Conservation (phyloP, 2,797 vertebrate genomes). For the Manis javanica region DNA sequence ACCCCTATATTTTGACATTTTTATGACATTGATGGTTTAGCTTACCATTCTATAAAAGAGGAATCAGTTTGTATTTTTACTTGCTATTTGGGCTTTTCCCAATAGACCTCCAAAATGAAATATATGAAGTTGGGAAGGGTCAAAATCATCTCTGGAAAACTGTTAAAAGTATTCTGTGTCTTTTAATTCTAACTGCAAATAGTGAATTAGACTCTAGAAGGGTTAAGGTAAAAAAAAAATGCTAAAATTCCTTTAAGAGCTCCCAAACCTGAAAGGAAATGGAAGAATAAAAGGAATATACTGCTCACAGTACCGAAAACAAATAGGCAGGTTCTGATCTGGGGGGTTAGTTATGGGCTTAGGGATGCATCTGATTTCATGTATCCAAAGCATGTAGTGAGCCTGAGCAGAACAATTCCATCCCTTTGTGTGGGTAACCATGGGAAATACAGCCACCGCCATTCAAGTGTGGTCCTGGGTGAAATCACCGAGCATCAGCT, state of each 20-base stretch:
- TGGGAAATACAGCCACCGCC: conserved; percentile 63
- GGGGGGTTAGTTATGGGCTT: neutral
- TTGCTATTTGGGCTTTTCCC: neutral
- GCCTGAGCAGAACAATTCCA: conserved; percentile 53
- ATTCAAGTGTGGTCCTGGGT: neutral
- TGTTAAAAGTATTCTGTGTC: neutral
- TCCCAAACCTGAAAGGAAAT: neutral
- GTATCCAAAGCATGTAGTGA: conserved; percentile 66
- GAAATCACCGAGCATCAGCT: conserved; percentile 53
- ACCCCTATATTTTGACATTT: neutral
- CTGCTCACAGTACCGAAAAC: neutral
- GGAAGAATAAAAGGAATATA: neutral
- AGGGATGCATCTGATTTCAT: conserved; percentile 28
- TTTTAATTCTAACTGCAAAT: neutral
- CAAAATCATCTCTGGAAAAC: neutral
- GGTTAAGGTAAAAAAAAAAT: neutral
- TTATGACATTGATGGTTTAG: neutral
- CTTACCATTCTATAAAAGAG: neutral
- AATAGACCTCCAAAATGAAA: conserved; percentile 19
- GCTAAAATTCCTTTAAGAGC: neutral
- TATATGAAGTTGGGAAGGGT: neutral
- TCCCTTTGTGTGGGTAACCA: conserved; percentile 36
- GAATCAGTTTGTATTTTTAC: neutral
- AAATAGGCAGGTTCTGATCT: conserved; percentile 56
- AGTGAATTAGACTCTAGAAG: neutral